These are phyloP conservation scores for Etheostoma spectabile DNA, from an alignment of 2,113 vertebrate species.

Conservation along the genomic window DNA sequence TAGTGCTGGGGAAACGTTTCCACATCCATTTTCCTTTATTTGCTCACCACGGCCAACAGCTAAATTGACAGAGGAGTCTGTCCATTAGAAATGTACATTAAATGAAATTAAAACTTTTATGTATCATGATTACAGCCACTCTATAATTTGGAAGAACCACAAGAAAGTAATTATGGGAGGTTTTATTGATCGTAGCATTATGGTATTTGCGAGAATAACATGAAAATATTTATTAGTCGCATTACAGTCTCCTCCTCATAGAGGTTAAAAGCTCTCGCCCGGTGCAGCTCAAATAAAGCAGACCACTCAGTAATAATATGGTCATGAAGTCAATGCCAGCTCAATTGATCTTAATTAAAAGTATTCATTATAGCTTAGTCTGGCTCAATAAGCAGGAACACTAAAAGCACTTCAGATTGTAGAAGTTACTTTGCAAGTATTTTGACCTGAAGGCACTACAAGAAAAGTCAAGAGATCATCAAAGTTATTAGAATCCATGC, in stretches of 20 bases:
- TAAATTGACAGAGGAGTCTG: conserved; percentile 43
- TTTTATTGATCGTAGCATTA: conserved; percentile 31
- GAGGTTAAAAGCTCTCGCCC: conserved; percentile 12
- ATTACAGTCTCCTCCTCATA: conserved; percentile 1
- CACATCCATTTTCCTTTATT: conserved; percentile 47
- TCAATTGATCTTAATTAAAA: conserved; percentile 60
- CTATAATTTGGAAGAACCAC: conserved; percentile 21
- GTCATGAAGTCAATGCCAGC: conserved; percentile 56
- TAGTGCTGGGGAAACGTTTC: conserved; percentile 45
- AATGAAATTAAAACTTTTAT: conserved; percentile 50
- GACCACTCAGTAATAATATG: conserved; percentile 39
- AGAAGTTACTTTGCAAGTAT: conserved; percentile 14
- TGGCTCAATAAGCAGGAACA: conserved; percentile 33
- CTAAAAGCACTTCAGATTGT: conserved; percentile 25
- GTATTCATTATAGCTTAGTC: conserved; percentile 53
- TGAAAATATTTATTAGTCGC: conserved; percentile 18
- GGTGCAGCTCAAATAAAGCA: conserved; percentile 30
- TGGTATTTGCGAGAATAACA: conserved; percentile 22
- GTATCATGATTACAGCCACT: conserved; percentile 28
- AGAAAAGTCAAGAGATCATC: background rate
- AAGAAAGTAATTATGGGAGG: conserved; percentile 31
- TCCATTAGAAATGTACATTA: conserved; percentile 58
- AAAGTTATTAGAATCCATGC: background rate
- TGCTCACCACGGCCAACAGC: conserved; percentile 36
- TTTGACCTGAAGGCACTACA: background rate